Percentiles rank a stretch among this genome's conserved stretches.
These are phyloP conservation scores for Montipora capricornis DNA, from an alignment of 64 coral and sea anemone genomes.

Conservation along the genomic window DNA sequence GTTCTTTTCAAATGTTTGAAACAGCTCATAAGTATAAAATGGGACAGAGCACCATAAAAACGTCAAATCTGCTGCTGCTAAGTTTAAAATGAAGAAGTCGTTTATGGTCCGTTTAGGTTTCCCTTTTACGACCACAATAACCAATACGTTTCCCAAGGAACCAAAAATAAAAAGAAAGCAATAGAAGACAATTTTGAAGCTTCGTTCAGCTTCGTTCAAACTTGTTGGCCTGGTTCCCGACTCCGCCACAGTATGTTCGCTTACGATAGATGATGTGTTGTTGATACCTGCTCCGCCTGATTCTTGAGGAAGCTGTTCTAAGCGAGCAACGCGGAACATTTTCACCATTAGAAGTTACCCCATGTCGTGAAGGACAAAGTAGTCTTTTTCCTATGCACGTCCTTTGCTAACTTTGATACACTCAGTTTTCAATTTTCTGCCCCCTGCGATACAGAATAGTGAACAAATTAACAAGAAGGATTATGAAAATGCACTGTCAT, in stretches of 20 bases:
- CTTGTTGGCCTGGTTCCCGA: background rate
- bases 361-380: background rate
- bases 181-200: constrained; percentile 60
- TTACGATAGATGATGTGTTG: background rate
- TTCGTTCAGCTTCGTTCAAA: constrained; percentile 29
- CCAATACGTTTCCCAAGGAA: constrained; percentile 41
- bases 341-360: background rate
- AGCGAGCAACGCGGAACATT: background rate
- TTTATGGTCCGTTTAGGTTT: constrained; percentile 58
- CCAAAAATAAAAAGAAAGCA: constrained; percentile 47
- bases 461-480: too few species aligned
- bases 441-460: too few species aligned
- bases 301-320: background rate
- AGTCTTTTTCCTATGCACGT: background rate
- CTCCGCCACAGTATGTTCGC: background rate
- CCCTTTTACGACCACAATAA: constrained; percentile 36
- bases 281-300: background rate
- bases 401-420: background rate
- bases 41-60: constrained; percentile 62
- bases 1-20: constrained; percentile 24
- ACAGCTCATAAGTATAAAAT: constrained; percentile 68
- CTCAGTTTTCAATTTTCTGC: too few species aligned
- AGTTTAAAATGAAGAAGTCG: constrained; percentile 69
- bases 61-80: constrained; percentile 30
- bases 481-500: too few species aligned